Percentiles rank a stretch among this genome's conserved stretches.
Conservation (phyloP, 2,888 invertebrate genomes). For the Pegoplata infirma region DNA sequence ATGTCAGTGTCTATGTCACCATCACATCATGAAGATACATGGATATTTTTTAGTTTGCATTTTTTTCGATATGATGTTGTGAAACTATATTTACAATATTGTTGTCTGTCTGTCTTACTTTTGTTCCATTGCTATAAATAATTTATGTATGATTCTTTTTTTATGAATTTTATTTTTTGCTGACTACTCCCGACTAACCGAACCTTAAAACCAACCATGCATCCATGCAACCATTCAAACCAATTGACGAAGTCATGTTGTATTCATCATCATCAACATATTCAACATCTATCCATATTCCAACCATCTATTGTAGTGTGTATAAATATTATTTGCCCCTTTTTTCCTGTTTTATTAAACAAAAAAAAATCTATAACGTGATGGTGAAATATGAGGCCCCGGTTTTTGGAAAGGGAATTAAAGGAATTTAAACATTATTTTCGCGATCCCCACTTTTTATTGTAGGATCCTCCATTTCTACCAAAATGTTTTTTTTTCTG, state of each 20-base stretch:
- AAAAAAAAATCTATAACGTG: too few relatives aligned
- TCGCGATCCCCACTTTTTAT: too few relatives aligned
- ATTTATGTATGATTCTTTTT: slow-evolving; percentile 44
- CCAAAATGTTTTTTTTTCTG: too few relatives aligned
- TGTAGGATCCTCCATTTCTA: too few relatives aligned
- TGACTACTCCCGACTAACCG: slow-evolving; percentile 19
- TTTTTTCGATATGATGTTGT: slow-evolving; percentile 27
- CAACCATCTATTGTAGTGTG: neutral
- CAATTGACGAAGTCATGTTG: slow-evolving; percentile 54
- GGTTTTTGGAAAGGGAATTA: too few relatives aligned
- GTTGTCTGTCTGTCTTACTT: slow-evolving; percentile 14
- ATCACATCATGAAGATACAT: slow-evolving; percentile 21
- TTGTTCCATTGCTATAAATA: slow-evolving; percentile 39
- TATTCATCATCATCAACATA: slow-evolving; percentile 46
- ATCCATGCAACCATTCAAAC: slow-evolving; percentile 24
- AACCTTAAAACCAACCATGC: slow-evolving; percentile 29
- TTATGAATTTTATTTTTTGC: neutral
- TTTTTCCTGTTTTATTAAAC: neutral
- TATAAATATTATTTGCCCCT: neutral
- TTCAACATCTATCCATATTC: slow-evolving; percentile 3
- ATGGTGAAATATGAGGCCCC: neutral
- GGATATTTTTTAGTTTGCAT: slow-evolving; percentile 17
- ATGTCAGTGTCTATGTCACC: slow-evolving; percentile 60
- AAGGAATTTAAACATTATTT: too few relatives aligned
- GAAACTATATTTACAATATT: slow-evolving; percentile 45